These are phyloP conservation scores for Andrena trimmerana DNA, from an alignment of 2,888 invertebrate species.

Conservation along the genomic window DNA sequence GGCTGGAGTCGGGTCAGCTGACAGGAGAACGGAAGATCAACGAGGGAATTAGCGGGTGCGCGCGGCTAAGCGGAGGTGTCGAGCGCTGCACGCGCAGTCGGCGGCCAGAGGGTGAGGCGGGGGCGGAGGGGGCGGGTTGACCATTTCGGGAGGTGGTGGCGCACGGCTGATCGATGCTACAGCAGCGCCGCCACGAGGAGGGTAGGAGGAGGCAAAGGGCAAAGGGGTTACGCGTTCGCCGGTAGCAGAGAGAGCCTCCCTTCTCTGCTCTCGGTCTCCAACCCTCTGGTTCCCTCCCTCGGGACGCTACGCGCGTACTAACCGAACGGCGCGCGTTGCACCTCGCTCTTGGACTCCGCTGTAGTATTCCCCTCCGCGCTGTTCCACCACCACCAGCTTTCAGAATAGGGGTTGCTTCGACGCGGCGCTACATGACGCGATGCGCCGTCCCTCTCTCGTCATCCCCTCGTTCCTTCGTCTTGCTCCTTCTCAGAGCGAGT, in stretches of 20 bases:
- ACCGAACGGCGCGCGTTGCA: conserved; percentile 66
- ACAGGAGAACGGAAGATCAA: conserved; percentile 48
- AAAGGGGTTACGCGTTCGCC: conserved; percentile 39
- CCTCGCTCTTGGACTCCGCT: conserved; percentile 48
- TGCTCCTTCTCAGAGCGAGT: conserved; percentile 32
- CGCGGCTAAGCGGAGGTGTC: conserved; percentile 42
- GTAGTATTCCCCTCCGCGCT: conserved; percentile 38
- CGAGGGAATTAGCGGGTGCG: conserved; percentile 56
- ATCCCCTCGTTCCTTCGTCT: conserved; percentile 51
- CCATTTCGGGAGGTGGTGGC: conserved; percentile 77
- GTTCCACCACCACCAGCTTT: conserved; percentile 51
- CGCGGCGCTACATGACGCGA: conserved; percentile 55
- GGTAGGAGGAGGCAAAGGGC: conserved; percentile 47
- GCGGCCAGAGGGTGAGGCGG: background rate
- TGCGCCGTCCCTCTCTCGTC: conserved; percentile 44
- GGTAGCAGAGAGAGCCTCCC: conserved; percentile 42
- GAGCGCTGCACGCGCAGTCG: conserved; percentile 24
- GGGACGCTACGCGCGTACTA: conserved; percentile 66
- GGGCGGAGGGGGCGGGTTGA: conserved; percentile 64
- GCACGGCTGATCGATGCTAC: conserved; percentile 84
- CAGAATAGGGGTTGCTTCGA: conserved; percentile 65
- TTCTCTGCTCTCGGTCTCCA: conserved; percentile 37
- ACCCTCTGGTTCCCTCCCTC: conserved; percentile 48
- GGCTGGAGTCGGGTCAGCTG: conserved; percentile 6
- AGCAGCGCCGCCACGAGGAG: conserved; percentile 76